Conservation (phyloP, 2,888 invertebrate species). For the Ashinkailepas kermadecensis region DNA sequence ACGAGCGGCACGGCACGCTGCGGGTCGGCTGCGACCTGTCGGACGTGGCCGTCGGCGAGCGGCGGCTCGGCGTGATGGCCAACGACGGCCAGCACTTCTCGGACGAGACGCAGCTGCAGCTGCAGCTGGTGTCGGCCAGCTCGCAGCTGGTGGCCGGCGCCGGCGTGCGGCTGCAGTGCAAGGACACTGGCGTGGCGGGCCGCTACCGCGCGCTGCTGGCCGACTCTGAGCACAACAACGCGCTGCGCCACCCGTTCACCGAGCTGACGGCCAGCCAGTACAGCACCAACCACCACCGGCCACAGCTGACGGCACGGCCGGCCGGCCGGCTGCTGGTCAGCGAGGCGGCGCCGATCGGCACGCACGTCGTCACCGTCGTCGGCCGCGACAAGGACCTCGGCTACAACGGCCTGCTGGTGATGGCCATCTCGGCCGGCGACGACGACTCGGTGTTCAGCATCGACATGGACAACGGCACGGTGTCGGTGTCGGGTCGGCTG, state of each 20-base stretch:
- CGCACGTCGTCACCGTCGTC: constrained; percentile 34
- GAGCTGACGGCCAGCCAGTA: constrained; percentile 63
- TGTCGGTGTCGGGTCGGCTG: constrained; percentile 75
- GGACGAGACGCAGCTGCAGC: constrained; percentile 66
- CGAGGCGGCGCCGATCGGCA: constrained; percentile 73
- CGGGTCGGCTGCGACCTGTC: constrained; percentile 73
- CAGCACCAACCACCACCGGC: constrained; percentile 76
- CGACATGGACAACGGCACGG: constrained; percentile 75
- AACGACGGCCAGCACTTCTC: constrained; percentile 90
- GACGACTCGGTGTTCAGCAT: constrained; percentile 73
- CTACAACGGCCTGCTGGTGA: constrained; percentile 83
- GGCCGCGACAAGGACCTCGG: constrained; percentile 57
- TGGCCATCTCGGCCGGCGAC: constrained; percentile 76
- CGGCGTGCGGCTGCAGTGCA: constrained; percentile 60
- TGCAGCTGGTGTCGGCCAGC: constrained; percentile 57
- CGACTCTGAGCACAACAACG: constrained; percentile 68
- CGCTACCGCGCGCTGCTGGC: constrained; percentile 71
- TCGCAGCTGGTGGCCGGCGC: constrained; percentile 48
- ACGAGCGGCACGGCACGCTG: constrained; percentile 69
- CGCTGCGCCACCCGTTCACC: constrained; percentile 24
- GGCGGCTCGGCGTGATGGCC: constrained; percentile 75
- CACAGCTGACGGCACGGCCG: constrained; percentile 70
- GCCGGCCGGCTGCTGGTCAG: constrained; percentile 74
- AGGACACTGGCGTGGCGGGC: constrained; percentile 74
- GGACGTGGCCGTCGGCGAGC: constrained; percentile 58